phyloP scores from a whole-genome alignment of 2,797 vertebrate species.

The Eulemur albifrons region DNA sequence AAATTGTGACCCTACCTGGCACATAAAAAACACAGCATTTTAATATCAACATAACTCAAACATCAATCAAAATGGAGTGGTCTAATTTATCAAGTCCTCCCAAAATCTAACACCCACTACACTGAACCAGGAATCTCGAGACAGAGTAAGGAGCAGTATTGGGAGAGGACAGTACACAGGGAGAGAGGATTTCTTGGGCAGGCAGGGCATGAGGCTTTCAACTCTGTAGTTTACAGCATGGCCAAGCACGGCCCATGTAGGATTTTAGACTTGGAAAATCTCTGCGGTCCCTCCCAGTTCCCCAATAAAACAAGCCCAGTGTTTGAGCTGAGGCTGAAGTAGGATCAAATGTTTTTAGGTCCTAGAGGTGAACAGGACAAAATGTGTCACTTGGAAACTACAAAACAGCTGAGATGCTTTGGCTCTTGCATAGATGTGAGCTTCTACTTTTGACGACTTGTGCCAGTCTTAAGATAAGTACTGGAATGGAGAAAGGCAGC shows the following conservation, averaged over 20 bases:
- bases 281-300: background rate
- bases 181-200: background rate
- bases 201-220: background rate
- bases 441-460: background rate
- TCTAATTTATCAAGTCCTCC: background rate
- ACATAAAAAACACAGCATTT: background rate
- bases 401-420: background rate
- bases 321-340: background rate
- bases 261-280: background rate
- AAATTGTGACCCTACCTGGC: background rate
- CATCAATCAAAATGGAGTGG: background rate
- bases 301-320: background rate
- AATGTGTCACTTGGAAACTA: background rate
- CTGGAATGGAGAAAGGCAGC: background rate
- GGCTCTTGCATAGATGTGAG: background rate
- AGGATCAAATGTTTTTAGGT: background rate
- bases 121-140: background rate
- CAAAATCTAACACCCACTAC: background rate
- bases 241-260: background rate
- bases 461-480: background rate
- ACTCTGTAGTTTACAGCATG: background rate
- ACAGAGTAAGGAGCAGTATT: background rate
- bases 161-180: no score
- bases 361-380: background rate
- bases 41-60: background rate